Conservation (phyloP, 2,888 invertebrate species). For the Mythimna impura region DNA sequence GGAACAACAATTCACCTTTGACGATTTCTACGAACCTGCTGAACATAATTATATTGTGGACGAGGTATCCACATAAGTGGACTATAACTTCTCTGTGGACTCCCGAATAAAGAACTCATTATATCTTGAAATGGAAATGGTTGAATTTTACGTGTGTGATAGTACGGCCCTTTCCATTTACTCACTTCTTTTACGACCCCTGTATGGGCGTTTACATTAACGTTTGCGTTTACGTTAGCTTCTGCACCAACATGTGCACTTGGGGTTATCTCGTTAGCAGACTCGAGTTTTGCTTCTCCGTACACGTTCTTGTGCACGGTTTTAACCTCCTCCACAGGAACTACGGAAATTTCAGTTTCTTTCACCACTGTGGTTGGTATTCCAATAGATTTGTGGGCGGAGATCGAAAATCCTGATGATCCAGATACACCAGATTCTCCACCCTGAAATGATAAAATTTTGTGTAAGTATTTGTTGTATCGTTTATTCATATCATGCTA, state of each 20-base stretch:
- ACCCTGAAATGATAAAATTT: conserved; percentile 69
- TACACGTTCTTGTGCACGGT: conserved; percentile 70
- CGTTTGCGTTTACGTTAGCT: conserved; percentile 63
- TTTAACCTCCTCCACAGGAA: conserved; percentile 65
- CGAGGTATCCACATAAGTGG: conserved; percentile 64
- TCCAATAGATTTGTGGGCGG: conserved; percentile 74
- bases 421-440: conserved; percentile 75
- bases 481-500: conserved; percentile 12
- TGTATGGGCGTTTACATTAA: conserved; percentile 68
- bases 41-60: conserved; percentile 60
- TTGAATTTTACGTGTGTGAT: conserved; percentile 50
- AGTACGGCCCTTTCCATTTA: conserved; percentile 65
- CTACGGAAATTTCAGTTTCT: conserved; percentile 67
- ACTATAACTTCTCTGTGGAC: conserved; percentile 65
- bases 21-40: conserved; percentile 76
- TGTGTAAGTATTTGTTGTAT: background rate
- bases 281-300: conserved; percentile 74
- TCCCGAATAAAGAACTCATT: conserved; percentile 72
- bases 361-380: conserved; percentile 68
- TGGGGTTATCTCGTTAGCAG: conserved; percentile 77
- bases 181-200: conserved; percentile 84
- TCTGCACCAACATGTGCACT: conserved; percentile 59
- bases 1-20: conserved; percentile 30
- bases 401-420: conserved; percentile 75
- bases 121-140: conserved; percentile 69